phyloP scores from a whole-genome alignment of 2,797 vertebrate species.

The Lepilemur septentrionalis region DNA sequence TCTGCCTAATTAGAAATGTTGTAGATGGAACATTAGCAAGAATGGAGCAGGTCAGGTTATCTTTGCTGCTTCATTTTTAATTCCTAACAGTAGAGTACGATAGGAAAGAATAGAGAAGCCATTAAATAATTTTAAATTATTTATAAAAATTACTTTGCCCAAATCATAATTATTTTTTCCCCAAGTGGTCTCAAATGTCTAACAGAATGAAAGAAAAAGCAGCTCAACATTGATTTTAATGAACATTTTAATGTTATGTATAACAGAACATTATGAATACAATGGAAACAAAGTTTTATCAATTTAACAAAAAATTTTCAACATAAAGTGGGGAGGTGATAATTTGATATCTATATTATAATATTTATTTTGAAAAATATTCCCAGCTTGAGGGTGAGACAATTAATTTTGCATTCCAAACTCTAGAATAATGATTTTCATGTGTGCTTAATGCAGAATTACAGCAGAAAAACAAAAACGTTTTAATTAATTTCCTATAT shows the following conservation, averaged over 20 bases:
- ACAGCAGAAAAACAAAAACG: constrained; percentile 83
- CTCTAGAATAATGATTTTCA: constrained; percentile 86
- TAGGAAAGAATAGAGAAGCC: constrained; percentile 88
- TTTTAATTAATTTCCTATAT: constrained; percentile 86
- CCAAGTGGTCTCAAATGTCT: constrained; percentile 86
- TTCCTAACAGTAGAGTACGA: constrained; percentile 85
- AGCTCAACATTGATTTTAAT: constrained; percentile 91
- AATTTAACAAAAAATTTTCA: constrained; percentile 88
- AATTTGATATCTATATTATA: constrained; percentile 88
- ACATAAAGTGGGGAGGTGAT: constrained; percentile 86
- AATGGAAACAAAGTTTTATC: constrained; percentile 92
- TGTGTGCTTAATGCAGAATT: constrained; percentile 85
- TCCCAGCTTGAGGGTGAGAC: constrained; percentile 86
- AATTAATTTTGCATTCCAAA: constrained; percentile 86
- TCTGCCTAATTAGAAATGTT: constrained; percentile 91
- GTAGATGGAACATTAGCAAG: constrained; percentile 89
- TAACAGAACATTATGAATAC: constrained; percentile 94
- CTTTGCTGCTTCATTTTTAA: constrained; percentile 89
- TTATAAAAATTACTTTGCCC: constrained; percentile 91
- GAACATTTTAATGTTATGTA: constrained; percentile 97
- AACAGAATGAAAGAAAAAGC: constrained; percentile 86
- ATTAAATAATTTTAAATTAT: constrained; percentile 92
- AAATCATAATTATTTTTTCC: constrained; percentile 90
- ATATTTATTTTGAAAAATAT: constrained; percentile 92
- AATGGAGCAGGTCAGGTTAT: constrained; percentile 86